Percentiles rank a stretch among this genome's conserved stretches.
Conservation (phyloP, 2,797 vertebrate species). For the Balearica regulorum region DNA sequence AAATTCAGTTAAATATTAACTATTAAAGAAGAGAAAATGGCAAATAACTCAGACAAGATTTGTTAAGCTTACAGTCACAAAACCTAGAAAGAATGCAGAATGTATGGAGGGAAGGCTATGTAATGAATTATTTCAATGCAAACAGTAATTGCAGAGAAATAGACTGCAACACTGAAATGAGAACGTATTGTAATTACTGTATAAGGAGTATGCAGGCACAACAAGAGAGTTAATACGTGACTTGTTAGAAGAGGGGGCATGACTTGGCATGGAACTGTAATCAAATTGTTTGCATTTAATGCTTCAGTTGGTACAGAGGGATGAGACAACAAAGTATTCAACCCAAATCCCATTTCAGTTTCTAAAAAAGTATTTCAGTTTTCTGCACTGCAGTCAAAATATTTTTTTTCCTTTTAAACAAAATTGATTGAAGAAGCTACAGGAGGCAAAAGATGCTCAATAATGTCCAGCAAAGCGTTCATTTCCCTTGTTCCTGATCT, state of each 20-base stretch:
- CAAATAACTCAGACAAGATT: neutral
- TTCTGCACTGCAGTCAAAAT: neutral
- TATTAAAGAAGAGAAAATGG: neutral
- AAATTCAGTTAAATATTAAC: constrained; percentile 7
- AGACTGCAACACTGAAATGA: neutral
- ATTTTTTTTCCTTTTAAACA: neutral
- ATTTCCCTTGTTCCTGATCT: neutral
- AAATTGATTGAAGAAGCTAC: neutral
- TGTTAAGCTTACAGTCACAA: neutral
- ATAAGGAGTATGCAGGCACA: neutral
- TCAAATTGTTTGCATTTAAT: neutral
- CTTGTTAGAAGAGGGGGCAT: neutral
- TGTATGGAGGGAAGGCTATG: neutral
- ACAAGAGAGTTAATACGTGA: neutral
- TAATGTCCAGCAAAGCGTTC: neutral
- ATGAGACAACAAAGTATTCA: neutral
- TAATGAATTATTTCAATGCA: neutral
- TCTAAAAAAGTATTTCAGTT: neutral
- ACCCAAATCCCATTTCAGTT: neutral
- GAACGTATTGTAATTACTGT: neutral
- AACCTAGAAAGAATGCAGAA: neutral
- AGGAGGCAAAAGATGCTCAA: neutral
- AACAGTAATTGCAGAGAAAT: neutral
- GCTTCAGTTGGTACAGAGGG: neutral
- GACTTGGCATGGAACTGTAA: neutral